A percentile compares a stretch with the other conserved stretches of the same genome.
These are phyloP conservation scores for Symphodus melops DNA, from an alignment of 2,113 vertebrate species.

Conservation along the genomic window DNA sequence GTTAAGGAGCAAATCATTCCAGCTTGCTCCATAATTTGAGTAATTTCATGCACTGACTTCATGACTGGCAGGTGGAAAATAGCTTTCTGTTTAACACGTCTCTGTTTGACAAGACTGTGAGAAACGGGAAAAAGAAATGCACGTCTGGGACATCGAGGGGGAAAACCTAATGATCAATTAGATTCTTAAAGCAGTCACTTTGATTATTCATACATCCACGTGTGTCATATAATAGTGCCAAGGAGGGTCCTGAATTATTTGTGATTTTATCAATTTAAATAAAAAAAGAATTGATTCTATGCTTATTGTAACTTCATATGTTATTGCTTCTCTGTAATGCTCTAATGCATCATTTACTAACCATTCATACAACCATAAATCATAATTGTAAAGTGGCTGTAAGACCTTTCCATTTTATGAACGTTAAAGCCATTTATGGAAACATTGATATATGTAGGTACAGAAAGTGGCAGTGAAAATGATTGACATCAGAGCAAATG, in stretches of 20 bases:
- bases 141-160: not conserved
- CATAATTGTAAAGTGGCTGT: not conserved
- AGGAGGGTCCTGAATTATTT: not conserved
- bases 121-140: not conserved
- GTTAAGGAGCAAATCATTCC: slow-evolving; percentile 8
- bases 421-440: slow-evolving; percentile 12
- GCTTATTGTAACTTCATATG: not conserved
- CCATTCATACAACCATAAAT: not conserved
- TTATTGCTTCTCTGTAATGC: not conserved
- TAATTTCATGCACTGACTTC: slow-evolving; percentile 55
- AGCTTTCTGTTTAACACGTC: slow-evolving; percentile 38
- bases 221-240: not conserved
- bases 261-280: not conserved
- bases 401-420: not conserved
- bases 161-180: not conserved
- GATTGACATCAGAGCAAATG: not conserved
- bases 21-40: slow-evolving; percentile 46
- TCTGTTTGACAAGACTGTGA: not conserved
- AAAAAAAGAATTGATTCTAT: not conserved
- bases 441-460: not conserved
- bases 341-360: not conserved
- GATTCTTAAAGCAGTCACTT: not conserved
- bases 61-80: slow-evolving; percentile 53
- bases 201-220: not conserved
- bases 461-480: not conserved